Base-by-base conservation (phyloP, 2,797 vertebrate species). In the Pampus argenteus region DNA sequence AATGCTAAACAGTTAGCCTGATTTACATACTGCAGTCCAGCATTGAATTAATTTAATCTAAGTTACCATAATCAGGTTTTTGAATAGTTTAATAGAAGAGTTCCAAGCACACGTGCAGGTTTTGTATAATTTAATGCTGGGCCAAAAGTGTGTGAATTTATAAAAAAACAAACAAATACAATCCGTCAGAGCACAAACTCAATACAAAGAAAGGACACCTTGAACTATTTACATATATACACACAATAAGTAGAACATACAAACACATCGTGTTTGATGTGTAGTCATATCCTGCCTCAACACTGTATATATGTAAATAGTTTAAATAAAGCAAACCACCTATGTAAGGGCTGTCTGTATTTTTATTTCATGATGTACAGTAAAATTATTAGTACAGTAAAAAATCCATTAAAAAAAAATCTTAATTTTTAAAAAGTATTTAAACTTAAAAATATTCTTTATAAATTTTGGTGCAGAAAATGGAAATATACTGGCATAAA, bases 301-400 rank as follows among this genome's bases (percentile, higher is more conserved):
- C 36, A 7, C 31, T 68, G 40, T 66, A 44, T 49, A 40, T 29
- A 59, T 74, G 62, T 60, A 61, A 60, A 74, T 65, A 74, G 44
- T 58, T 50, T 18, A 34, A 56, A 81, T 76, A 72, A 67, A 80
- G n/a, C 42, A 40, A 23, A 63, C 15, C 23, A 51, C 14, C 17
- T 26, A 10, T 36, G 38, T 9, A 17, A 36, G 1, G 6, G 20
- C n/a, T 18, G 0, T 42, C 20, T 17, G 14, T 61, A 14, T 38
- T 36, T 70, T 44, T 34, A 1, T 70, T 61, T 74, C 2, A 34
- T 20, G 10, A 15, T 51, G 25, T 26, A 51, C 4, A 13, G 3
- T 9, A 29, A 50, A 14, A 3, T 28, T 20, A 22, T 13, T n/a
- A 55, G 1, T 9, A 9, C 2, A 49, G 9, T 17, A 5, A 26